Evolutionary conservation across 2,888 invertebrate species (phyloP).

Genomic region (Operophtera brumata): DNA sequence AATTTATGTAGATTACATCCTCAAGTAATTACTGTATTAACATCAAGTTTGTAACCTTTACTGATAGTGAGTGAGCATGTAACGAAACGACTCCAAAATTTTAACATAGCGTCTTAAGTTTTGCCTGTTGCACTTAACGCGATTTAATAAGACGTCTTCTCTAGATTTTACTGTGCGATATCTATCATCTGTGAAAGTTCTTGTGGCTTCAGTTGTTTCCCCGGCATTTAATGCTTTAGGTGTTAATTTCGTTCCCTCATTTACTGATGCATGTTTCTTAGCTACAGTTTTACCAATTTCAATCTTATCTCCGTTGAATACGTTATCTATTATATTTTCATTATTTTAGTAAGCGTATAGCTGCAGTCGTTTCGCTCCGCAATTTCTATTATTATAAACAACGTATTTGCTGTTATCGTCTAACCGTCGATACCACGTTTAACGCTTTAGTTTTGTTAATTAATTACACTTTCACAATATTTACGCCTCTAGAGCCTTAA

Average conservation of each 20-base stretch:
- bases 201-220: constrained; percentile 37
- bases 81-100: no score
- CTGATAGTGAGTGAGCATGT: no score
- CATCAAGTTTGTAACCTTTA: no score
- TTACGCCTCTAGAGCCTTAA: constrained; percentile 35
- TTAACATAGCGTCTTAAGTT: no score
- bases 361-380: constrained; percentile 19
- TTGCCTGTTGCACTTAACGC: neutral
- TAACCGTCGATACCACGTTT: constrained; percentile 39
- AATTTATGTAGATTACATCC: no score
- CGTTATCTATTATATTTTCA: constrained; percentile 1
- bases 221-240: constrained; percentile 43
- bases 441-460: constrained; percentile 47
- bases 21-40: no score
- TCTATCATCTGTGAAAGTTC: constrained; percentile 53
- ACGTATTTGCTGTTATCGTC: constrained; percentile 27
- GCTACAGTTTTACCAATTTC: constrained; percentile 1
- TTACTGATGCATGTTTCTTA: constrained; percentile 14
- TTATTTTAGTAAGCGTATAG: constrained; percentile 1
- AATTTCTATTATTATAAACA: constrained; percentile 31
- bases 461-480: constrained; percentile 53
- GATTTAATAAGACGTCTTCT: constrained; percentile 39
- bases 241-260: constrained; percentile 41
- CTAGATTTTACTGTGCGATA: constrained; percentile 17
- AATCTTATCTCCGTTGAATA: constrained; percentile 5